Evolutionary conservation across 1,140 invertebrate species (phyloP), one percentile per base, ranked within the genome.

Genomic region (Caenorhabditis tropicalis): DNA sequence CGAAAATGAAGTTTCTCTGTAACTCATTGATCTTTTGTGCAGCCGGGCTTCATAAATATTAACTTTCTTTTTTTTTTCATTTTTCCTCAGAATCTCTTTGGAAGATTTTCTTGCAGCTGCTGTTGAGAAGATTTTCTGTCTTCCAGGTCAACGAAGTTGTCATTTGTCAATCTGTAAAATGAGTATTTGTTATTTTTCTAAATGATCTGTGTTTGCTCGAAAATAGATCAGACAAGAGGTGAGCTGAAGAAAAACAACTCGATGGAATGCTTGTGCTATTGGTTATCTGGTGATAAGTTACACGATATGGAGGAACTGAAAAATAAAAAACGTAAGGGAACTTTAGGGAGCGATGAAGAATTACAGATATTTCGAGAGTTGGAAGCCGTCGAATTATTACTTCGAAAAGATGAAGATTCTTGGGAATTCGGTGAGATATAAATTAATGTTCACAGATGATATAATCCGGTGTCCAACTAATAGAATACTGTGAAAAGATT

Each of bases 181-280:
- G 49, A 19, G 49, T 56, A 24, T 27, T 56, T 21, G 19, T 56
- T 6, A 27, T 27, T 56, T 21, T 56, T n/a, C 49, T 56, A 24
- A 27, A 10, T 5, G 15, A n/a, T 15, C 21, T 56, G 53, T 56
- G 53, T 56, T 56, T 56, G 53, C 24, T 56, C 21, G n/a, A 2
- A n/a, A 15, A 56, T 56, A 56, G 53, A 56, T 56, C 53, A 56
- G 12, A 15, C 7, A 56, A 12, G 21, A 56, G 29, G 15, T 56
- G 53, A 56, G 53, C 21, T n/a, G 24, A 56, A 56, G 19, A 56
- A 56, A 56, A 56, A 56, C 53, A 56, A 56, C 53, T 56, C 53
- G 29, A 27, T 7, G 21, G 21, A 56, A 27, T 15, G 21, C 10
- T 24, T 56, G 53, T 56, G 53, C 29, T 56, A 56, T 56, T 56